A percentile compares a stretch with the other conserved stretches of the same genome.
phyloP scores from a whole-genome alignment of 2,113 vertebrate genomes.

The Ptilorrhoa leucosticta region DNA sequence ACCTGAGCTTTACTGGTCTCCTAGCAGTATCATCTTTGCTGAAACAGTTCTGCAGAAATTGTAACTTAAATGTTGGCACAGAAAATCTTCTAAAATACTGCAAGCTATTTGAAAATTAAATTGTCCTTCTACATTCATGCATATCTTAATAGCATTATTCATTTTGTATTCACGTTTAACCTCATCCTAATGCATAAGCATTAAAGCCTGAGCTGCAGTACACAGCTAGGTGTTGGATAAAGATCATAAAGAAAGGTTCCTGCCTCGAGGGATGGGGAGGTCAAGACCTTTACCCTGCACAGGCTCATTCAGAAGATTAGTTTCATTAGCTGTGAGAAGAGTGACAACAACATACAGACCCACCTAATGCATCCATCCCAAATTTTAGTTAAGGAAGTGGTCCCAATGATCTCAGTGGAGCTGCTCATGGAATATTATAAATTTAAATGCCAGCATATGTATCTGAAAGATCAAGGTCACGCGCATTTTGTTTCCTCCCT shows the following conservation, averaged over 20 bases:
- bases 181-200: neutral
- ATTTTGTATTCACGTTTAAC: neutral
- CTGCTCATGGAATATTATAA: neutral
- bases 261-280: neutral
- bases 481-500: neutral
- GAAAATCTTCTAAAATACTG: neutral
- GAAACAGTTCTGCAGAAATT: neutral
- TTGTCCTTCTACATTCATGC: neutral
- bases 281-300: neutral
- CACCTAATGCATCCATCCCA: neutral
- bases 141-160: neutral
- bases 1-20: neutral
- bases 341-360: neutral
- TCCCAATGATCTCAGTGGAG: neutral
- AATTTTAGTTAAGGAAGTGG: neutral
- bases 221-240: neutral
- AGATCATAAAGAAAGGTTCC: neutral
- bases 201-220: neutral
- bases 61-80: neutral
- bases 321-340: neutral
- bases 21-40: neutral
- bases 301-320: neutral
- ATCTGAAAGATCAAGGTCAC: neutral
- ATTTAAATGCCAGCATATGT: neutral
- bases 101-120: neutral